These are phyloP conservation scores for Amorpha juglandis DNA, from an alignment of 2,888 invertebrate species.

Conservation along the genomic window DNA sequence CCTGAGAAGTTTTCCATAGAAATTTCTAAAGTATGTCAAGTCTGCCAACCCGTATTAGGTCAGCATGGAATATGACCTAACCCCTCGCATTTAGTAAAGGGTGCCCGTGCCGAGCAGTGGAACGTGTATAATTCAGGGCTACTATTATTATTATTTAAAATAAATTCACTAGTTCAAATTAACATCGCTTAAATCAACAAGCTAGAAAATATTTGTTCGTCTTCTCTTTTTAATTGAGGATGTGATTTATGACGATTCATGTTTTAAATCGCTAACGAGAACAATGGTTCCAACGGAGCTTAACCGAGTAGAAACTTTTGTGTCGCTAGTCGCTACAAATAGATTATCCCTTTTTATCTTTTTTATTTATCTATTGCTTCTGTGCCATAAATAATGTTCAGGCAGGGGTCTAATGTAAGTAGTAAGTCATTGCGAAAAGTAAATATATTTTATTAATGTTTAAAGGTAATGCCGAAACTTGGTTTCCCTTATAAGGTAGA, in stretches of 20 bases:
- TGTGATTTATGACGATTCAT: conserved; percentile 49
- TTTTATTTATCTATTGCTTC: conserved; percentile 16
- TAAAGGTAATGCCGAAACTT: too few species aligned
- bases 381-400: conserved; percentile 16
- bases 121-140: too few species aligned
- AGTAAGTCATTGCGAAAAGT: background rate
- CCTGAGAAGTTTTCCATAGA: too few species aligned
- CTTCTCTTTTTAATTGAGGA: conserved; percentile 58
- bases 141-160: too few species aligned
- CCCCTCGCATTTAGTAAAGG: too few species aligned
- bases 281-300: background rate
- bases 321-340: conserved; percentile 4
- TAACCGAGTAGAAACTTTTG: conserved; percentile 13
- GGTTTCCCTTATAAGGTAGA: too few species aligned
- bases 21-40: too few species aligned
- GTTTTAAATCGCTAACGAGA: conserved; percentile 23
- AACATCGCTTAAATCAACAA: conserved; percentile 52
- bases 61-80: too few species aligned
- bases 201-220: conserved; percentile 47
- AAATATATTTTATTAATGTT: conserved; percentile 19
- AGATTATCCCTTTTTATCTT: conserved; percentile 15
- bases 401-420: conserved; percentile 22
- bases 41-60: too few species aligned
- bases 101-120: too few species aligned
- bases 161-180: conserved; percentile 45